These are phyloP conservation scores for Bergia puertoricense DNA, from an alignment of 92 coral and sea anemone genomes.

Conservation along the genomic window DNA sequence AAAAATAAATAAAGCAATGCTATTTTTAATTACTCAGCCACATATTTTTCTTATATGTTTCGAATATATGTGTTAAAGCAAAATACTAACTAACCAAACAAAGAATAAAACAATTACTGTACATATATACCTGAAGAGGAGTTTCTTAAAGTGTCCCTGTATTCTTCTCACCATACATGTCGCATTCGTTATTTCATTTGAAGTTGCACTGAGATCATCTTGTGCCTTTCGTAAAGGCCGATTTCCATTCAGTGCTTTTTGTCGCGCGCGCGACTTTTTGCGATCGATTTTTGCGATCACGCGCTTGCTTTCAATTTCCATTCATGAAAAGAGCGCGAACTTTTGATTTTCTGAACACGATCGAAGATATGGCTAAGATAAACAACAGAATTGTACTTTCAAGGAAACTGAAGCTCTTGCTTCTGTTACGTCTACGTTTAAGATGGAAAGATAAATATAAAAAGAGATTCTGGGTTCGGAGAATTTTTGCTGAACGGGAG, in stretches of 20 bases:
- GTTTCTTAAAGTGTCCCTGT: neutral
- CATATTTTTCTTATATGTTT: too few relatives aligned
- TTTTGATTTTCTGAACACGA: neutral
- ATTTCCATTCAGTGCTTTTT: neutral
- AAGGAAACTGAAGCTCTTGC: too few relatives aligned
- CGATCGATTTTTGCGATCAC: neutral
- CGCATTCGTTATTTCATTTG: neutral
- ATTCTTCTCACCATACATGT: neutral
- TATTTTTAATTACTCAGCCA: too few relatives aligned
- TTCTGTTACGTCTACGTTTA: too few relatives aligned
- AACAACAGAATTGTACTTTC: too few relatives aligned
- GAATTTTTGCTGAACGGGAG: too few relatives aligned
- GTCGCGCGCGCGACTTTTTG: neutral
- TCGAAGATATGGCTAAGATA: too few relatives aligned
- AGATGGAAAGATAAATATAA: too few relatives aligned
- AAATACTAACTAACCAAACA: too few relatives aligned
- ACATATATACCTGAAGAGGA: neutral
- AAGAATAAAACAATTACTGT: neutral
- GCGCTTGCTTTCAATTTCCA: constrained; percentile 21
- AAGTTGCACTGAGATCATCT: neutral
- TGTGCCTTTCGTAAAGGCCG: neutral
- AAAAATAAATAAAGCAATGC: neutral
- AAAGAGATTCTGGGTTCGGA: too few relatives aligned
- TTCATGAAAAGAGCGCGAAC: constrained; percentile 13
- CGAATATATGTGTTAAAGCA: too few relatives aligned